phyloP scores from a whole-genome alignment of 1,140 invertebrate genomes.

The Carposina sasakii region DNA sequence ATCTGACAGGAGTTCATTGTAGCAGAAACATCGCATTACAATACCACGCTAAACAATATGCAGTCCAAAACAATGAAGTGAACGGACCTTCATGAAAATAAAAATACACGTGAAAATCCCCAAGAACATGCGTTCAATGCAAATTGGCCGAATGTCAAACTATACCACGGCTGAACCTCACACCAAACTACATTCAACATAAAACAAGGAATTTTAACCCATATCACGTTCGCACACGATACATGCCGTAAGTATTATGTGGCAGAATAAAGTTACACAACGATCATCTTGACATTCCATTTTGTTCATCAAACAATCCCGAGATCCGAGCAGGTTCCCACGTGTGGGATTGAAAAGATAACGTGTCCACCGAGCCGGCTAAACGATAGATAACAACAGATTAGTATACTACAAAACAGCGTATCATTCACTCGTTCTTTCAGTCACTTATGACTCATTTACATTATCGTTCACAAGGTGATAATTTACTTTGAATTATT shows the following conservation, averaged over 20 bases:
- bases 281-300: conserved; percentile 64
- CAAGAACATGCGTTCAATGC: conserved; percentile 52
- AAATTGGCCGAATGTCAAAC: conserved; percentile 58
- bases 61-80: conserved; percentile 32
- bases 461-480: too few relatives aligned
- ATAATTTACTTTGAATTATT: too few relatives aligned
- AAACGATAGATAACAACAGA: conserved; percentile 47
- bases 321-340: conserved; percentile 53
- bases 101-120: conserved; percentile 40
- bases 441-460: too few relatives aligned
- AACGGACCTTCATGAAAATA: conserved; percentile 26
- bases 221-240: not conserved
- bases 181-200: not conserved
- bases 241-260: not conserved
- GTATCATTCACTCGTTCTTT: too few relatives aligned
- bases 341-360: conserved; percentile 32
- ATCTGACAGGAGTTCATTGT: too few relatives aligned
- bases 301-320: conserved; percentile 53
- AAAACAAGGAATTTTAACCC: not conserved
- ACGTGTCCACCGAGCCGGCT: conserved; percentile 36
- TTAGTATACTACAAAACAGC: too few relatives aligned
- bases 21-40: too few relatives aligned
- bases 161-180: conserved; percentile 9
- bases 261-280: conserved; percentile 50
- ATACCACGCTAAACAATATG: too few relatives aligned